Evolutionary conservation across 2,888 invertebrate species (phyloP).

Genomic region (Phania funesta): DNA sequence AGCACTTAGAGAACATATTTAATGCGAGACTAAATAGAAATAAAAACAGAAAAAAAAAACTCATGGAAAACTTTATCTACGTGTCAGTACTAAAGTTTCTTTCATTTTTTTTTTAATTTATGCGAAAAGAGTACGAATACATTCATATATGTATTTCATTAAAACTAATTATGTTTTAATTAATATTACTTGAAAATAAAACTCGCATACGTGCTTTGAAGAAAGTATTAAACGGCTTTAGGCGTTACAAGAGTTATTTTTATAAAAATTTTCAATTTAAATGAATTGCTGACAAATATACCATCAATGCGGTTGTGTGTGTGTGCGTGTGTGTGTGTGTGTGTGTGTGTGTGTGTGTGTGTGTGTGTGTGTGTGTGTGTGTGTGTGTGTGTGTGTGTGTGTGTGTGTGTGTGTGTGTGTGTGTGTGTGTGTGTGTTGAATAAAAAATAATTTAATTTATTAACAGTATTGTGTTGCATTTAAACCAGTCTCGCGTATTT

Average conservation of each 20-base stretch:
- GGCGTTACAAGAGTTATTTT: background rate
- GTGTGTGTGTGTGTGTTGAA: too few relatives aligned
- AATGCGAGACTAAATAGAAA: background rate
- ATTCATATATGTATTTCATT: constrained; percentile 1
- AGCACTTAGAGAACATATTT: constrained; percentile 13
- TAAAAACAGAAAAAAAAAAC: background rate
- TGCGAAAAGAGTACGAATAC: background rate
- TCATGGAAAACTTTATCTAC: constrained; percentile 10
- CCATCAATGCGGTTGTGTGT: too few relatives aligned
- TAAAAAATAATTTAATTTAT: too few relatives aligned
- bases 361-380: too few relatives aligned
- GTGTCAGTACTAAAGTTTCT: background rate
- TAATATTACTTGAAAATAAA: constrained; percentile 29
- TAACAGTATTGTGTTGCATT: too few relatives aligned
- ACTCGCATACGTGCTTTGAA: constrained; percentile 18
- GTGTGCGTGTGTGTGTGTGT: too few relatives aligned
- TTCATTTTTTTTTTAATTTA: background rate
- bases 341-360: too few relatives aligned
- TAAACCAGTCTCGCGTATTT: too few relatives aligned
- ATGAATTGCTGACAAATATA: too few relatives aligned
- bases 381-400: too few relatives aligned
- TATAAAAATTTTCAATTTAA: background rate
- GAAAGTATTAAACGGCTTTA: background rate
- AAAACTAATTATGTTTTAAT: constrained; percentile 44
- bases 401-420: too few relatives aligned